These are phyloP conservation scores for Rhinatrema bivittatum DNA, from an alignment of 2,797 vertebrate genomes.

Conservation along the genomic window DNA sequence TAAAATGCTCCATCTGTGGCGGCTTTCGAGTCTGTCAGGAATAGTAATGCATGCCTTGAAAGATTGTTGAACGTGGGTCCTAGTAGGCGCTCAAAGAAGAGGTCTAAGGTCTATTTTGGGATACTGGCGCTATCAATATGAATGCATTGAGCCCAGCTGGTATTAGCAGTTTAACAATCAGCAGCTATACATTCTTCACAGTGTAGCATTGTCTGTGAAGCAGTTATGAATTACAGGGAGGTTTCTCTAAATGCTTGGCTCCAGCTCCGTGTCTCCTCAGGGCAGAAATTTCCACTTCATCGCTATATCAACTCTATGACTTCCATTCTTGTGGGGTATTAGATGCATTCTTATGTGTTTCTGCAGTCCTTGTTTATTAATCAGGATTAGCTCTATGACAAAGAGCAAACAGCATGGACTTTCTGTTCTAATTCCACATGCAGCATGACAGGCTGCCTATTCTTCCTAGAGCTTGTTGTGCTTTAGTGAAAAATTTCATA, in stretches of 20 bases:
- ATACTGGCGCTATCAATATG: conserved; percentile 5
- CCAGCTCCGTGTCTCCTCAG: conserved; percentile 4
- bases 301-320: neutral
- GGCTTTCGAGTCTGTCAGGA: too few species aligned
- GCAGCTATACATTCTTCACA: conserved; percentile 9
- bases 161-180: conserved; percentile 9
- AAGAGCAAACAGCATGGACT: neutral
- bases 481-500: neutral
- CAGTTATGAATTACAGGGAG: neutral
- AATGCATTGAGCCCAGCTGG: neutral
- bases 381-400: neutral
- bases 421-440: neutral
- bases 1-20: too few species aligned
- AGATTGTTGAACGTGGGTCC: too few species aligned
- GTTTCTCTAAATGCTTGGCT: neutral
- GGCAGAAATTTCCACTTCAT: conserved; percentile 2
- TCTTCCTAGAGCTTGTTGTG: neutral
- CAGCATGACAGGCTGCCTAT: neutral
- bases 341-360: neutral
- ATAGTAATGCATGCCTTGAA: too few species aligned
- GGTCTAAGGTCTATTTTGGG: neutral
- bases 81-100: neutral
- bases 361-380: neutral
- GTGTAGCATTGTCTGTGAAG: conserved; percentile 3
- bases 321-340: neutral